phyloP scores from a whole-genome alignment of 2,113 vertebrate species.

The Corythornis vintsioides region DNA sequence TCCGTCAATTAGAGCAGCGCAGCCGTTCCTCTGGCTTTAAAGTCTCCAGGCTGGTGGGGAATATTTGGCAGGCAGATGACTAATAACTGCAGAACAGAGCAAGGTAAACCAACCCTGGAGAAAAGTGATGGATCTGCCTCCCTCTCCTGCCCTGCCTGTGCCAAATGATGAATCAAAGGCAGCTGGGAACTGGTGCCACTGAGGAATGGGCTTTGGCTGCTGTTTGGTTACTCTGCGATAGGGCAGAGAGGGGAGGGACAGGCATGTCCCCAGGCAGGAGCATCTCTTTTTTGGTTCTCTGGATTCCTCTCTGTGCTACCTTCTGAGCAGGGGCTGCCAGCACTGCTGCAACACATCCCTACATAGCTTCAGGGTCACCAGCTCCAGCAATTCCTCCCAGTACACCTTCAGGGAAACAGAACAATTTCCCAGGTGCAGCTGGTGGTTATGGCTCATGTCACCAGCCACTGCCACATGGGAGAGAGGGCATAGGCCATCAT shows the following conservation, averaged over 20 bases:
- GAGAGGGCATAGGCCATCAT: neutral
- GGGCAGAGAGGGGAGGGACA: neutral
- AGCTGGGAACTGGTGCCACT: neutral
- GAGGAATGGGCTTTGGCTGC: neutral
- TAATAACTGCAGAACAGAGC: neutral
- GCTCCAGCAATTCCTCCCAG: neutral
- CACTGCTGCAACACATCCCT: neutral
- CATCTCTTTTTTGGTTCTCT: neutral
- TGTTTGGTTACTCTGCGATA: rapidly evolving
- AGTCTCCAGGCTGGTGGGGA: neutral
- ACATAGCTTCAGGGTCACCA: neutral
- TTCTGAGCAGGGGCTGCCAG: neutral
- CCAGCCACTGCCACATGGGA: neutral
- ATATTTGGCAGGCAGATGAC: neutral
- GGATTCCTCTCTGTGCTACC: neutral
- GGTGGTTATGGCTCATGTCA: rapidly evolving
- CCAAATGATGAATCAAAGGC: neutral
- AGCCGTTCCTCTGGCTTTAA: neutral
- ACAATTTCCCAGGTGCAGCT: neutral
- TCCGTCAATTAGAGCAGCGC: neutral
- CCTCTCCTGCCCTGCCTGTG: neutral
- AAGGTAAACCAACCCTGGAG: conserved; percentile 8
- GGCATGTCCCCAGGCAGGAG: neutral
- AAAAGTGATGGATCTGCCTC: neutral
- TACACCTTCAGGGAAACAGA: rapidly evolving